A percentile compares a stretch with the other conserved stretches of the same genome.
phyloP scores from a whole-genome alignment of 2,797 vertebrate genomes.

The Erethizon dorsatum region DNA sequence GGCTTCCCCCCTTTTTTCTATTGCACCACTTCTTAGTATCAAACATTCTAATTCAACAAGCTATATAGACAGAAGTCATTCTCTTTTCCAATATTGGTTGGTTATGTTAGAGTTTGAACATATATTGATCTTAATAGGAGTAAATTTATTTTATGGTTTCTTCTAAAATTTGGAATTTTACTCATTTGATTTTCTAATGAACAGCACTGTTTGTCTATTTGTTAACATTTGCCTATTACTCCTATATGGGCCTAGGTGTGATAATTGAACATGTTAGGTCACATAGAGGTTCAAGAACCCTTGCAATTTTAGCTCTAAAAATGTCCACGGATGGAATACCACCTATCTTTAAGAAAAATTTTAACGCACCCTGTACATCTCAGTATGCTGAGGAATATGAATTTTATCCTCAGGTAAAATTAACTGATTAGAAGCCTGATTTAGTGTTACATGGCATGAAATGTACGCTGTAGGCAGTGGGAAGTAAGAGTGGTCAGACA shows the following conservation, averaged over 20 bases:
- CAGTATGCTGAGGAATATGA: neutral
- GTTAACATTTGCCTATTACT: constrained; percentile 14
- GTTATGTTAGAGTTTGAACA: constrained; percentile 13
- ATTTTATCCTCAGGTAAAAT: neutral
- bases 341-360: neutral
- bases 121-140: neutral
- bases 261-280: neutral
- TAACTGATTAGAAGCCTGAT: fast-evolving
- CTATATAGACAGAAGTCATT: neutral
- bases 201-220: neutral
- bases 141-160: constrained; percentile 21
- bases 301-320: constrained; percentile 31
- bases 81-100: neutral
- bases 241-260: neutral
- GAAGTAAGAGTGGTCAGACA: neutral
- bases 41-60: neutral
- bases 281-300: neutral
- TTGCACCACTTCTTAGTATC: neutral
- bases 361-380: neutral
- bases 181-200: neutral
- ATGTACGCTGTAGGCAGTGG: fast-evolving
- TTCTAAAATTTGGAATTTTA: constrained; percentile 47
- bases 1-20: neutral
- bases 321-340: neutral
- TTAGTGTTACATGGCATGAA: neutral